A percentile compares a stretch with the other conserved stretches of the same genome.
These are phyloP conservation scores for Saturnia japonica DNA, from an alignment of 2,888 invertebrate species.

Conservation along the genomic window DNA sequence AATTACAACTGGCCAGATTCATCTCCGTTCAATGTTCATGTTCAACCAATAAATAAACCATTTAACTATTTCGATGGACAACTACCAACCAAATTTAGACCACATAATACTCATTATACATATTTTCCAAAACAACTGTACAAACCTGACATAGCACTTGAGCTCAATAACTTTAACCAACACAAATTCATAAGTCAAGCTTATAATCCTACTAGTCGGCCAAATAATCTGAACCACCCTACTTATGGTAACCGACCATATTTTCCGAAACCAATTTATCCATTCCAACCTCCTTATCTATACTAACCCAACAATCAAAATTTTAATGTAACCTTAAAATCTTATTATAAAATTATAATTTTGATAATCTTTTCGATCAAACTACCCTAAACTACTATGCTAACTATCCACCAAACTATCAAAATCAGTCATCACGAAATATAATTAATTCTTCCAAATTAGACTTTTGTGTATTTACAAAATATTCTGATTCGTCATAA, in stretches of 20 bases:
- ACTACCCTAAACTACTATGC: constrained; percentile 27
- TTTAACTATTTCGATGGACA: constrained; percentile 17
- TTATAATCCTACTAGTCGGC: too few species aligned
- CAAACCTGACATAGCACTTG: not conserved
- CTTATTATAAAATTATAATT: too few species aligned
- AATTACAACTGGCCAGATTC: constrained; percentile 26
- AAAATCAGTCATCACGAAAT: constrained; percentile 25
- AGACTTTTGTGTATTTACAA: too few species aligned
- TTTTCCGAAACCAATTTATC: not conserved
- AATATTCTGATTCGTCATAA: too few species aligned
- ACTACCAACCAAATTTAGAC: not conserved
- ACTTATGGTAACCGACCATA: not conserved
- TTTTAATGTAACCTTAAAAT: too few species aligned
- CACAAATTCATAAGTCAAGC: constrained; percentile 21
- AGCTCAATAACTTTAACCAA: constrained; percentile 23
- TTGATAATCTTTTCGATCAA: constrained; percentile 27
- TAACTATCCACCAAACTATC: constrained; percentile 27
- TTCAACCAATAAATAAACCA: constrained; percentile 28
- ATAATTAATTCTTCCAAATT: too few species aligned
- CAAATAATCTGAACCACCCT: constrained; percentile 7
- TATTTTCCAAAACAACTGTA: constrained; percentile 19
- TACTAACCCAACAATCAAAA: constrained; percentile 16
- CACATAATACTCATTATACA: constrained; percentile 20
- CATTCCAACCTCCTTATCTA: constrained; percentile 13
- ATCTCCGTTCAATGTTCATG: constrained; percentile 19